Evolutionary conservation across 2,888 invertebrate genomes (phyloP).

Genomic region (Automeris io): DNA sequence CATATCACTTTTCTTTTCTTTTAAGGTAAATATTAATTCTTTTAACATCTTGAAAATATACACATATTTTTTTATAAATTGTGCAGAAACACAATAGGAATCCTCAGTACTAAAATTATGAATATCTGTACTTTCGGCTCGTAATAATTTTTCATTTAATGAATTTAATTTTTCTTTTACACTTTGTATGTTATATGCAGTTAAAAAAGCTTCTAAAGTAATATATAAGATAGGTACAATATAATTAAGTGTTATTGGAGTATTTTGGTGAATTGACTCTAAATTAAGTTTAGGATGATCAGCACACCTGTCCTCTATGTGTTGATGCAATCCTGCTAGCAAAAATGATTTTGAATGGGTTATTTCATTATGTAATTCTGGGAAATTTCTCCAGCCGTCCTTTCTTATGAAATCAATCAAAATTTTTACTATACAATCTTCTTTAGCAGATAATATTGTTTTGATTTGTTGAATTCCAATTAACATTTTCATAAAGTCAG

Average conservation of each 20-base stretch:
- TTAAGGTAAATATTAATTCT: conserved; percentile 34
- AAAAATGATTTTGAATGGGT: conserved; percentile 20
- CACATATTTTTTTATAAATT: conserved; percentile 50
- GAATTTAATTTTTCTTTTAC: conserved; percentile 44
- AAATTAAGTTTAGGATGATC: conserved; percentile 32
- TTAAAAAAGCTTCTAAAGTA: conserved; percentile 51
- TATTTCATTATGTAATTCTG: conserved; percentile 21
- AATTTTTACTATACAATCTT: conserved; percentile 38
- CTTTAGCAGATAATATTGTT: conserved; percentile 30
- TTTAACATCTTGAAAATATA: conserved; percentile 36
- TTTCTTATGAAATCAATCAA: conserved; percentile 39
- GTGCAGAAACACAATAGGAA: conserved; percentile 42
- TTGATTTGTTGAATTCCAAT: conserved; percentile 40
- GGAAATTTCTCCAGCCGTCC: conserved; percentile 33
- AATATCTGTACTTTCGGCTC: conserved; percentile 13
- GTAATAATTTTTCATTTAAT: conserved; percentile 35
- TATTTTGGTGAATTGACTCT: conserved; percentile 7
- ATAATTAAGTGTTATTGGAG: conserved; percentile 26
- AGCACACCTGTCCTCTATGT: conserved; percentile 16
- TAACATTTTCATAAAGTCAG: conserved; percentile 48
- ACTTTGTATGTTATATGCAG: conserved; percentile 45
- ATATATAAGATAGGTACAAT: conserved; percentile 43
- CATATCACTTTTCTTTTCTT: conserved; percentile 24
- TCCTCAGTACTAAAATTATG: conserved; percentile 19
- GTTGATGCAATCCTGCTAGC: conserved; percentile 10